Conservation (phyloP, 2,113 vertebrate species). For the Acrocephalus kingi region DNA sequence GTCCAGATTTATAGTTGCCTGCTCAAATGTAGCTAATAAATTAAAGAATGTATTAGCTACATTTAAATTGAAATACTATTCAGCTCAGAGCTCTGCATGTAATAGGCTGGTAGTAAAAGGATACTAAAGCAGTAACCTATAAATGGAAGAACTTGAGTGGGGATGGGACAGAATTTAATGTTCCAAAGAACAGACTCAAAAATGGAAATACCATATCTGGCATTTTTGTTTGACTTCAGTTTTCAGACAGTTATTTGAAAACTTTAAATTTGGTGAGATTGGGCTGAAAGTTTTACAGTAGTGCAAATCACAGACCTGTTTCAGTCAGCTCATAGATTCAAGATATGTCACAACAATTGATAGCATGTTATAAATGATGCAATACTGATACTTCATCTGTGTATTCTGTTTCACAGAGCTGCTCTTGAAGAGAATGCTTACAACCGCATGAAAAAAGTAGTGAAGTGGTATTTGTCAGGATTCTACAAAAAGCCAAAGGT, state of each 20-base stretch:
- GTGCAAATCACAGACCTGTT: neutral
- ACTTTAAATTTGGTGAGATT: neutral
- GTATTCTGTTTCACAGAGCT: slow-evolving; percentile 76
- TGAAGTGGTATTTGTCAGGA: slow-evolving; percentile 99
- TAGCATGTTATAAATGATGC: neutral
- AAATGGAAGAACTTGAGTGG: neutral
- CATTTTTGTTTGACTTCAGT: neutral
- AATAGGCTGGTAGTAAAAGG: neutral
- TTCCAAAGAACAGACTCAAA: neutral
- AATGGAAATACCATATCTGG: neutral
- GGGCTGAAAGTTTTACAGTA: neutral
- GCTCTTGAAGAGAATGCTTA: slow-evolving; percentile 96
- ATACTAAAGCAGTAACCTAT: neutral
- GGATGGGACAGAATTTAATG: neutral
- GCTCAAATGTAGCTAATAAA: neutral
- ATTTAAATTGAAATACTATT: neutral
- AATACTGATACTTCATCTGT: neutral
- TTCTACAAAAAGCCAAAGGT: slow-evolving; percentile 99
- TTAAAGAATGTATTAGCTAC: neutral
- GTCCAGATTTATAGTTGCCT: neutral
- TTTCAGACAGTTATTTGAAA: neutral
- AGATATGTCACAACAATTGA: neutral
- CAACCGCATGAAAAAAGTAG: slow-evolving; percentile 95
- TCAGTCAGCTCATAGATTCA: neutral
- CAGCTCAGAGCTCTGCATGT: neutral